Evolutionary conservation across 2,797 vertebrate genomes (phyloP), one percentile per base, ranked within the genome.

Genomic region (Acanthurus tractus): DNA sequence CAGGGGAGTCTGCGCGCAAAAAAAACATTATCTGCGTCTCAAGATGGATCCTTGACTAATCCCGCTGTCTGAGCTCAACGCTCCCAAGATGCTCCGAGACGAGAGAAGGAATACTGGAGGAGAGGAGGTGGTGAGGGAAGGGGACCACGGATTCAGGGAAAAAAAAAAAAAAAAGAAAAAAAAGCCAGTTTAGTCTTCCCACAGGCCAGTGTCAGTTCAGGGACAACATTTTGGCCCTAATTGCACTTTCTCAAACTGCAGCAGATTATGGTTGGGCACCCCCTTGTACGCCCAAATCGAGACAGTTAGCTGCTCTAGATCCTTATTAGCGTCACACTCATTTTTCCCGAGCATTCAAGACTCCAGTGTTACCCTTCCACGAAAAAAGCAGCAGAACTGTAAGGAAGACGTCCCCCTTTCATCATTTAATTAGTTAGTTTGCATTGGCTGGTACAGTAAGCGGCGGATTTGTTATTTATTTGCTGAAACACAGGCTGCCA

Each of bases 31-130:
- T 94, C 94, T 91, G 88, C 44, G 91, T 94, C 93, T 95, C 94
- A 95, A 95, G 92, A 94, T 94, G 93, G 94, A 95, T 94, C 93
- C 93, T 93, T 94, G 92, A 94, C 94, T 95, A 94, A 94, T 95
- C 91, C 93, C 70, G 90, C 92, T 86, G 93, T 94, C 91, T 94
- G 93, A 92, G 93, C 93, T 91, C 91, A 85, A 88, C 75, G 85
- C 86, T 93, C 89, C 89, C 93, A 92, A 93, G 91, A 94, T 94
- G 91, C 94, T 94, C 76, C 7, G 80, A 88, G 88, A 88, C 85
- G 74, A 86, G 87, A 83, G 83, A 40, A 89, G 89, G 86, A 92
- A 87, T 62, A 76, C 79, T 89, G 84, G 81, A 87, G 84, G 79
- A 88, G 84, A 90, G 76, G 88, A 84, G 85, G 80, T 74, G 86